phyloP scores from a whole-genome alignment of 2,113 vertebrate genomes.

The Phyllostomus hastatus region DNA sequence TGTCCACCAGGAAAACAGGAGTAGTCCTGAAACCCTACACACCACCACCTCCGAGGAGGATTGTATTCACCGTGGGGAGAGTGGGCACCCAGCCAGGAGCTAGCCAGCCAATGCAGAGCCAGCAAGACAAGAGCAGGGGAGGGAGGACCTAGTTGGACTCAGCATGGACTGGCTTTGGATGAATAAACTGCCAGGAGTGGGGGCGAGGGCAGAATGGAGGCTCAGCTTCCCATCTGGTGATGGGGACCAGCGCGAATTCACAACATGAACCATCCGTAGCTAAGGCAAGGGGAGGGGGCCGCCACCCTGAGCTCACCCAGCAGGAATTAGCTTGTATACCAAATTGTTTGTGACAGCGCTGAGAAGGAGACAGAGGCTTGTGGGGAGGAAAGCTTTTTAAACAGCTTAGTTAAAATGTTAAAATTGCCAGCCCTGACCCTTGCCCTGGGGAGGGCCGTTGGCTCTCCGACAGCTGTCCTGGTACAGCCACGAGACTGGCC shows the following conservation, averaged over 20 bases:
- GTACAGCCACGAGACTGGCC: background rate
- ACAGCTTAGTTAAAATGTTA: constrained; percentile 69
- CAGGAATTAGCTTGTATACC: constrained; percentile 25
- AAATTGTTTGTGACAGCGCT: constrained; percentile 55
- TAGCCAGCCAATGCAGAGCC: background rate
- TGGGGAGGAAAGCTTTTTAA: constrained; percentile 61
- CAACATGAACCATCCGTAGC: background rate
- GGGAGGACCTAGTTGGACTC: background rate
- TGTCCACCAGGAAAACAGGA: background rate
- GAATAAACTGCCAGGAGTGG: background rate
- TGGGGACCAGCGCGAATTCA: background rate
- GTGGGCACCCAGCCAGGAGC: constrained; percentile 15
- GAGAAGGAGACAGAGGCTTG: constrained; percentile 46
- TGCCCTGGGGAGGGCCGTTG: constrained; percentile 5
- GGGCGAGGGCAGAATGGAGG: background rate
- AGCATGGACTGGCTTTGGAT: background rate
- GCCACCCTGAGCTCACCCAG: background rate
- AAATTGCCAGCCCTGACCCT: constrained; percentile 34
- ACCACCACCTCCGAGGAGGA: background rate
- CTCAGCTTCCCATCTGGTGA: constrained; percentile 40
- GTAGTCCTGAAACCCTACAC: background rate
- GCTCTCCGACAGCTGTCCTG: background rate
- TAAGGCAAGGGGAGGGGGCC: background rate
- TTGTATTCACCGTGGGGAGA: background rate
- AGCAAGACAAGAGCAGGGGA: background rate